These are phyloP conservation scores for Melanotaenia parkinsoni DNA, from an alignment of 2,797 vertebrate genomes.

Conservation along the genomic window DNA sequence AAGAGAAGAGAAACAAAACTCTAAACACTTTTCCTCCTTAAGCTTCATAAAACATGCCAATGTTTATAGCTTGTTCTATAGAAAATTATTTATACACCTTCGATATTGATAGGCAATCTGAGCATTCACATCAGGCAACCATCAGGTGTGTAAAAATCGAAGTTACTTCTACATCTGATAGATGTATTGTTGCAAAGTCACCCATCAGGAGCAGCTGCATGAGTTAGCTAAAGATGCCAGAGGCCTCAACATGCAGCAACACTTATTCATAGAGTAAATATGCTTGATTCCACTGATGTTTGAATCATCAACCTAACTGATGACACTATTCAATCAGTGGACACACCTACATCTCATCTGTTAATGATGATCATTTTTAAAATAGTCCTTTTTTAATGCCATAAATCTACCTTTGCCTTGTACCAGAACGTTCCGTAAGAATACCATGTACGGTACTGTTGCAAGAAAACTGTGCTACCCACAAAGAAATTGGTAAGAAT, in stretches of 20 bases:
- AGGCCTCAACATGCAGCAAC: neutral
- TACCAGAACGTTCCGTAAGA: neutral
- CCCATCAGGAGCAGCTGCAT: neutral
- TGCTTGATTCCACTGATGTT: neutral
- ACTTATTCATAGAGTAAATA: neutral
- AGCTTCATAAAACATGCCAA: neutral
- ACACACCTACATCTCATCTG: conserved; percentile 19
- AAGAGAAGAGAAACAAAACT: neutral
- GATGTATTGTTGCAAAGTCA: neutral
- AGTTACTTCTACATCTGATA: neutral
- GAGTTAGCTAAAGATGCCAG: neutral
- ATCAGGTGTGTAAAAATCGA: neutral
- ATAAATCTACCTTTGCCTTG: neutral
- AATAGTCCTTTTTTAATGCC: neutral
- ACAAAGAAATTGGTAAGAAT: neutral
- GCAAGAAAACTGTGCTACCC: neutral
- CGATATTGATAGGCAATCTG: neutral
- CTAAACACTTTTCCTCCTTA: neutral
- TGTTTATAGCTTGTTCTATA: neutral
- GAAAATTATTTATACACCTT: neutral
- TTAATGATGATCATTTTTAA: neutral
- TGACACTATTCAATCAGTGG: neutral
- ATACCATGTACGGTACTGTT: neutral
- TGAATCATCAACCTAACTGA: neutral
- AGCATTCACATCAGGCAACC: neutral